phyloP scores from a whole-genome alignment of 2,888 invertebrate species.

The Chloroclysta siterata region DNA sequence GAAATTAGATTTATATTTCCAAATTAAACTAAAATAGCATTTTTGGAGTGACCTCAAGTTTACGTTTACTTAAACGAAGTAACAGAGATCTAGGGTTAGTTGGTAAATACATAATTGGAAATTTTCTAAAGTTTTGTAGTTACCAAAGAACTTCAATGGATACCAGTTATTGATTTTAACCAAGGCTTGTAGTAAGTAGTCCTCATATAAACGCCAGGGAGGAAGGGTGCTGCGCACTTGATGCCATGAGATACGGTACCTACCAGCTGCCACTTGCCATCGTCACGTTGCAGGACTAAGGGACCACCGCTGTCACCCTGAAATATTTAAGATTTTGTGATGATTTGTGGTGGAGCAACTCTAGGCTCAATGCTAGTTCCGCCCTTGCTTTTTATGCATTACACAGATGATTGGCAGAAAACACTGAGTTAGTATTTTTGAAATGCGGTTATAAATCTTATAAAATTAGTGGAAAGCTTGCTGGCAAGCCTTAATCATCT shows the following conservation, averaged over 20 bases:
- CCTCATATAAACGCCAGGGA: constrained; percentile 97
- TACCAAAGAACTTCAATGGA: constrained; percentile 57
- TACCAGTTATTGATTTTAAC: constrained; percentile 94
- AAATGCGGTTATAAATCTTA: too few relatives aligned
- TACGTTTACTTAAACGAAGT: too few relatives aligned
- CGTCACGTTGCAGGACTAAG: constrained; percentile 91
- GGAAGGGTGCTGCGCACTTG: constrained; percentile 95
- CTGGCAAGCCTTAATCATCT: too few relatives aligned
- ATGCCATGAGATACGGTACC: constrained; percentile 98
- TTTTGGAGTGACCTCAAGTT: too few relatives aligned
- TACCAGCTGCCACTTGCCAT: constrained; percentile 94
- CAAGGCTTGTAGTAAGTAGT: constrained; percentile 96
- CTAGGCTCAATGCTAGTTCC: neutral
- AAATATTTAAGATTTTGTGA: constrained; percentile 26
- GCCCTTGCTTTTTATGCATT: neutral
- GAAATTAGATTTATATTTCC: neutral
- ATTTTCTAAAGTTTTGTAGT: neutral
- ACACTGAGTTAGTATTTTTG: too few relatives aligned
- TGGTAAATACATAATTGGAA: neutral
- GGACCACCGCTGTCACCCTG: constrained; percentile 98
- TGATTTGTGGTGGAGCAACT: neutral
- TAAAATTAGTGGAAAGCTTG: too few relatives aligned
- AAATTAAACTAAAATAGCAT: too few relatives aligned
- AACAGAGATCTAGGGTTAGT: too few relatives aligned
- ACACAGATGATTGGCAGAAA: neutral